These are phyloP conservation scores for Oryzias curvinotus DNA, from an alignment of 2,113 vertebrate species.

Conservation along the genomic window DNA sequence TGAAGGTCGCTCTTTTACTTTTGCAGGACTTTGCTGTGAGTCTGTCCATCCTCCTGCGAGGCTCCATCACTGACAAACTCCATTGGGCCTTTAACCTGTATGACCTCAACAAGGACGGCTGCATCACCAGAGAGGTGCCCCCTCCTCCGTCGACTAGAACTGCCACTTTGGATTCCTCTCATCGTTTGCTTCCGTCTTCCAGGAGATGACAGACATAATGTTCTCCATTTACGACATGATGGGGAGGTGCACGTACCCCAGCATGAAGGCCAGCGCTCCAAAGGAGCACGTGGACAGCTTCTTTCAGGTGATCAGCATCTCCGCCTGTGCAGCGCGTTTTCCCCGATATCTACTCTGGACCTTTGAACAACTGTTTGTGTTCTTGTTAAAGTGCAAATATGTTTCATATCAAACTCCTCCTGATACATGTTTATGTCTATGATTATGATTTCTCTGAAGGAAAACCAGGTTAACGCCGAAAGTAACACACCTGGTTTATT, in stretches of 20 bases:
- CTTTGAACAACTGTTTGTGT: no score
- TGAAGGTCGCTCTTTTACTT: no score
- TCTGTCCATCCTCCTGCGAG: conserved; percentile 90
- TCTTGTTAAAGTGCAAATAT: no score
- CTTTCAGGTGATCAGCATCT: conserved; percentile 83
- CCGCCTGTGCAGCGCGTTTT: not conserved
- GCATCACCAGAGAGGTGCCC: conserved; percentile 93
- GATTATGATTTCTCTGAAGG: no score
- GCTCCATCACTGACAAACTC: conserved; percentile 88
- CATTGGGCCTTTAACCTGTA: conserved; percentile 97
- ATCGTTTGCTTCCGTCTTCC: conserved; percentile 15
- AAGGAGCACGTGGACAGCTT: conserved; percentile 92
- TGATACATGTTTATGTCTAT: no score
- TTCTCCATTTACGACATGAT: conserved; percentile 97
- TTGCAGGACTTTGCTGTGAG: conserved; percentile 89
- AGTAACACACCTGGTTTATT: no score
- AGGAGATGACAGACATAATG: conserved; percentile 98
- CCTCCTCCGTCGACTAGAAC: not conserved
- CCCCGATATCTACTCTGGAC: no score
- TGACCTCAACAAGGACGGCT: conserved; percentile 95
- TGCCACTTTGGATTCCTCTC: not conserved
- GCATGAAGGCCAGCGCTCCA: conserved; percentile 84
- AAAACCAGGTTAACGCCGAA: no score
- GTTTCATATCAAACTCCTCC: no score
- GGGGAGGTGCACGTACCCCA: conserved; percentile 90